These are phyloP conservation scores for Epinotia ramella DNA, from an alignment of 2,888 invertebrate species.

Conservation along the genomic window DNA sequence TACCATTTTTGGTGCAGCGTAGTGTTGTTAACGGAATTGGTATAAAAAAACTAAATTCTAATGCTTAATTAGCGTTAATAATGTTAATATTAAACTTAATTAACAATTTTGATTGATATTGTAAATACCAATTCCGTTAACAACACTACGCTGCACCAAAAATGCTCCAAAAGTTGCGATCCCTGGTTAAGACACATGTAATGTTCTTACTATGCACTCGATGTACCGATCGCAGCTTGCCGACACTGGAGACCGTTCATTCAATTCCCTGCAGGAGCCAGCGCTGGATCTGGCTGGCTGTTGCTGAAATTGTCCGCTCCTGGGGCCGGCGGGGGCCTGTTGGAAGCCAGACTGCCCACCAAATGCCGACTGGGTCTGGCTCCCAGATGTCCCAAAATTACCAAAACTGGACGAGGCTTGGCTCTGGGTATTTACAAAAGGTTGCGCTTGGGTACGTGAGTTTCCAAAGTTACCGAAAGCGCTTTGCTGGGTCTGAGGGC, in stretches of 20 bases:
- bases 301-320: constrained; percentile 35
- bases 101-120: too few species aligned
- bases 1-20: too few species aligned
- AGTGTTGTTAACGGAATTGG: too few species aligned
- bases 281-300: constrained; percentile 47
- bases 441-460: constrained; percentile 22
- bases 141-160: too few species aligned
- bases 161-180: too few species aligned
- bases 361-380: constrained; percentile 47
- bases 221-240: constrained; percentile 91
- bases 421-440: constrained; percentile 14
- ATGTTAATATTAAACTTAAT: too few species aligned
- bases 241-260: constrained; percentile 88
- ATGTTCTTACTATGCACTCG: constrained; percentile 86
- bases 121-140: too few species aligned
- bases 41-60: too few species aligned
- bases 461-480: constrained; percentile 32
- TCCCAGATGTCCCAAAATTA: neutral
- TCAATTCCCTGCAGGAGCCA: constrained; percentile 87
- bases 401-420: constrained; percentile 28
- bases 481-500: constrained; percentile 16
- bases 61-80: too few species aligned
- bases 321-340: constrained; percentile 50
- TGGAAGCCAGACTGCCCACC: constrained; percentile 54
- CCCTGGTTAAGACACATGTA: neutral